A percentile compares a stretch with the other conserved stretches of the same genome.
Evolutionary conservation across 2,113 vertebrate genomes (phyloP).

Genomic region (Anhinga anhinga): DNA sequence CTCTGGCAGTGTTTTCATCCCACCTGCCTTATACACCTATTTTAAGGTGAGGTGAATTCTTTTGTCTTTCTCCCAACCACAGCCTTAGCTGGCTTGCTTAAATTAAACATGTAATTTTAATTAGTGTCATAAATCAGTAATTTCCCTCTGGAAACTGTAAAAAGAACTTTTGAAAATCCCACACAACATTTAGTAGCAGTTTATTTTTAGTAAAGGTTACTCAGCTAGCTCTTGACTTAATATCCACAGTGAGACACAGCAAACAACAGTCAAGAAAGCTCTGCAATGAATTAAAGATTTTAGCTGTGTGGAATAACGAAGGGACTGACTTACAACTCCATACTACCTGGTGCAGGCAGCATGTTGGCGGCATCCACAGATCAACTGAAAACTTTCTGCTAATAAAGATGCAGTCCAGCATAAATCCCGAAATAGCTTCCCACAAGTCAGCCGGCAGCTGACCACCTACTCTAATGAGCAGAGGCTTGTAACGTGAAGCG

Average conservation of each 20-base stretch:
- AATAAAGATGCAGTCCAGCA: not conserved
- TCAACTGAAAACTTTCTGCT: not conserved
- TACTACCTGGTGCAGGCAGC: not conserved
- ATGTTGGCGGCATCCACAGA: not conserved
- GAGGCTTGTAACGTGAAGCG: rapidly evolving
- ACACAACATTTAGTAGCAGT: not conserved
- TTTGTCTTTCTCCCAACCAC: not conserved
- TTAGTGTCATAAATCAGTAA: not conserved
- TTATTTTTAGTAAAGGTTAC: not conserved
- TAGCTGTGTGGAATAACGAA: not conserved
- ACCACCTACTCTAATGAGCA: not conserved
- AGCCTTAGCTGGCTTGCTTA: not conserved
- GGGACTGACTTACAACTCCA: not conserved
- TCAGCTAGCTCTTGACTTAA: not conserved
- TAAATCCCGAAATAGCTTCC: not conserved
- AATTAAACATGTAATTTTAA: not conserved
- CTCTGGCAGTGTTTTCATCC: not conserved
- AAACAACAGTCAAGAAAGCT: not conserved
- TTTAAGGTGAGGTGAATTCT: not conserved
- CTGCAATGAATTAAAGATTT: not conserved
- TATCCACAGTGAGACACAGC: not conserved
- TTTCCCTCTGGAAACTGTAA: not conserved
- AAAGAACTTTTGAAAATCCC: not conserved
- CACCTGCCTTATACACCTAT: not conserved
- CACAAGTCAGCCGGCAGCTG: not conserved